phyloP scores from a whole-genome alignment of 2,888 invertebrate species.

The Girardia tigrina region DNA sequence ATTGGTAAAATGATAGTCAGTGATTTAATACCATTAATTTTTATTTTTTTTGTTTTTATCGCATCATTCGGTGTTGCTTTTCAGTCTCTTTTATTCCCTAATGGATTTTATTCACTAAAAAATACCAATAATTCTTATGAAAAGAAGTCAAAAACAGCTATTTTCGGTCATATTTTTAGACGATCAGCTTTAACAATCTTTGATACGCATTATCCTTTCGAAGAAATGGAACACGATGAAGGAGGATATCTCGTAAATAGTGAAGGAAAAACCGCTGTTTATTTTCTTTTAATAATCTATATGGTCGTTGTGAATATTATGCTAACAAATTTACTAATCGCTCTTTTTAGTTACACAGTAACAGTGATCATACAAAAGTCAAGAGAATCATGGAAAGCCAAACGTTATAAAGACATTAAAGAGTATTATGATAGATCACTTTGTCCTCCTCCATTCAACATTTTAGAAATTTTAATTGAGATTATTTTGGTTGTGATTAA shows the following conservation, averaged over 20 bases:
- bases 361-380: constrained; percentile 34
- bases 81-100: constrained; percentile 34
- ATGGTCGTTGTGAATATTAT: constrained; percentile 31
- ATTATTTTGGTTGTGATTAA: background rate
- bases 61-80: constrained; percentile 33
- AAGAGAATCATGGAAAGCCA: constrained; percentile 30
- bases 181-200: constrained; percentile 16
- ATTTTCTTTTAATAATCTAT: constrained; percentile 31
- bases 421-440: constrained; percentile 30
- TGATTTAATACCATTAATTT: constrained; percentile 35
- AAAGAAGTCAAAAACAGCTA: background rate
- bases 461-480: background rate
- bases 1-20: constrained; percentile 36
- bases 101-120: constrained; percentile 20
- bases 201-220: constrained; percentile 2
- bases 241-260: background rate
- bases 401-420: constrained; percentile 33
- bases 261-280: constrained; percentile 17
- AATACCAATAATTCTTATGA: background rate
- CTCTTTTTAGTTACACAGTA: constrained; percentile 35
- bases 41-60: constrained; percentile 34
- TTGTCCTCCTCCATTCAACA: constrained; percentile 29
- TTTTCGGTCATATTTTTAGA: background rate
- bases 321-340: constrained; percentile 34
- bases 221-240: background rate